Conservation (phyloP, 1,140 invertebrate genomes). For the Drosophila nigrodunni region DNA sequence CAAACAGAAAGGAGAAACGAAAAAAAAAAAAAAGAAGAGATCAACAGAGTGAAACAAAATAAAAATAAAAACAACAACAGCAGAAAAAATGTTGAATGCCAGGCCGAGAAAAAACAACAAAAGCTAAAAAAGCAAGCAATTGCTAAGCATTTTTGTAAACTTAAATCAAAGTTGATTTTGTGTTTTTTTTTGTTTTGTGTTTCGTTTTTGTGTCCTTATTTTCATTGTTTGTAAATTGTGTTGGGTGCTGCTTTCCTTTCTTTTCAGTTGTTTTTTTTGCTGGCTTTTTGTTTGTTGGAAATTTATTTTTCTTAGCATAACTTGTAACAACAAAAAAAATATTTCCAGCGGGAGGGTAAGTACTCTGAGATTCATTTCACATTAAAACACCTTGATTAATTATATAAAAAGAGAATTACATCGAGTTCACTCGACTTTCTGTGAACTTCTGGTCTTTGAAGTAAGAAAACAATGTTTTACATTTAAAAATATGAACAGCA, state of each 20-base stretch:
- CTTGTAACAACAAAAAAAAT: slow-evolving; percentile 34
- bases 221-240: slow-evolving; percentile 51
- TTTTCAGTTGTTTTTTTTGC: slow-evolving; percentile 33
- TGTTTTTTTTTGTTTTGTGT: slow-evolving; percentile 35
- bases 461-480: neutral
- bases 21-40: slow-evolving; percentile 40
- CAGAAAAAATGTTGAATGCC: slow-evolving; percentile 29
- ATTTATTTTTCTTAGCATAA: slow-evolving; percentile 71
- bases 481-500: no score
- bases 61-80: slow-evolving; percentile 3
- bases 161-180: slow-evolving; percentile 83
- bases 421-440: slow-evolving; percentile 4
- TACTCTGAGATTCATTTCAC: slow-evolving; percentile 10
- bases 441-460: neutral
- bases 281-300: slow-evolving; percentile 56
- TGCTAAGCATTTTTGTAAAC: slow-evolving; percentile 83
- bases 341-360: slow-evolving; percentile 11
- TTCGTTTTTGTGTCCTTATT: slow-evolving; percentile 38
- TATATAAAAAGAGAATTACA: slow-evolving; percentile 12
- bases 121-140: slow-evolving; percentile 74
- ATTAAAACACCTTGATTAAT: slow-evolving; percentile 35
- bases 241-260: slow-evolving; percentile 39
- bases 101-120: slow-evolving; percentile 45
- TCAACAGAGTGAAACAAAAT: slow-evolving; percentile 37
- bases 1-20: slow-evolving; percentile 33